Conservation (phyloP, 1,140 invertebrate genomes). For the Ceratoteleas bidentatus region DNA sequence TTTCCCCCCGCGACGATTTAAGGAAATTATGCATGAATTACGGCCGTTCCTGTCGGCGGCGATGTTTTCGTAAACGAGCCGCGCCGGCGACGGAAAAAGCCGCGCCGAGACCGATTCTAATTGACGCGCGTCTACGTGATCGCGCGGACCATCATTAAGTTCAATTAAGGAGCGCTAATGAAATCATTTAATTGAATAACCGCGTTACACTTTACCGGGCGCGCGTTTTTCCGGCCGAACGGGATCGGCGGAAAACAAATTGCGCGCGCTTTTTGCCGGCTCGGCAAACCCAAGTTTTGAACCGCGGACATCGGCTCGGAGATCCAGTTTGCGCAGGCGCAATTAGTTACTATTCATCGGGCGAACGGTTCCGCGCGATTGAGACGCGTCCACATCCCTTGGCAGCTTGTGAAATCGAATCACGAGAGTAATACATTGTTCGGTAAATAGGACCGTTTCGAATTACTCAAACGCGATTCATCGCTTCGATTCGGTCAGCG, state of each 20-base stretch:
- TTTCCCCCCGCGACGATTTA: conserved; percentile 20
- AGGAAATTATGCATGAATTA: conserved; percentile 52
- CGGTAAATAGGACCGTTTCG: no score
- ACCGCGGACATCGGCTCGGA: no score
- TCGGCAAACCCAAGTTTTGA: no score
- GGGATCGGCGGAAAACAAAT: conserved; percentile 53
- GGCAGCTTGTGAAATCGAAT: no score
- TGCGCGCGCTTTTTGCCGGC: conserved; percentile 16
- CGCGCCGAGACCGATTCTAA: conserved; percentile 4
- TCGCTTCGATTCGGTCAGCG: no score
- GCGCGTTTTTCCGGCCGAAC: conserved; percentile 28
- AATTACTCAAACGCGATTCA: no score
- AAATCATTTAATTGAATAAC: conserved; percentile 55
- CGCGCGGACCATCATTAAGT: conserved; percentile 33
- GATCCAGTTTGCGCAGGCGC: no score
- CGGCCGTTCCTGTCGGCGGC: conserved; percentile 9
- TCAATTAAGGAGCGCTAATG: conserved; percentile 46
- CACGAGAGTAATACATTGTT: no score
- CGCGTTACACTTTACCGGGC: conserved; percentile 16
- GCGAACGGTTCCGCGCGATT: no score
- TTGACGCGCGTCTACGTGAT: conserved; percentile 16
- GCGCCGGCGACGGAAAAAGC: conserved; percentile 12
- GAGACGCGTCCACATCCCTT: no score
- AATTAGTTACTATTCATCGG: no score
- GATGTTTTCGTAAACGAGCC: conserved; percentile 13